Evolutionary conservation across 2,797 vertebrate genomes (phyloP).

Genomic region (Pteropus rufus): DNA sequence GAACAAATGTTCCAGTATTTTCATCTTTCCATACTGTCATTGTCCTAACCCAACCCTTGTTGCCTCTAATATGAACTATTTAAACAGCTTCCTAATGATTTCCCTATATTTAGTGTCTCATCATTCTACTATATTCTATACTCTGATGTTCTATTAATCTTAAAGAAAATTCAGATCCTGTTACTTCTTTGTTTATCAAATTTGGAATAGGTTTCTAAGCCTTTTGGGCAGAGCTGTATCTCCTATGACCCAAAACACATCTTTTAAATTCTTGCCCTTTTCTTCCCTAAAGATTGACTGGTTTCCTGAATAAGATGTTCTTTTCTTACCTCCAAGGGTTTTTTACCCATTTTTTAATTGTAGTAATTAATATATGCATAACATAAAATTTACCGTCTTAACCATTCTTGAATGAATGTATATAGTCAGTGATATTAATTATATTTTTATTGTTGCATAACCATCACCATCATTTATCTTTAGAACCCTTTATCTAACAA

Average conservation of each 20-base stretch:
- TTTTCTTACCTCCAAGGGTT: neutral
- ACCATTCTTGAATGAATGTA: neutral
- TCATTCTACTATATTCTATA: neutral
- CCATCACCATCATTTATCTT: neutral
- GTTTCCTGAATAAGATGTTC: neutral
- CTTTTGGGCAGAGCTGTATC: neutral
- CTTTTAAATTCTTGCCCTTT: neutral
- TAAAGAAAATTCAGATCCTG: neutral
- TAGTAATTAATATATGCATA: neutral
- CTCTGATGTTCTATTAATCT: neutral
- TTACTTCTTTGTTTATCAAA: neutral
- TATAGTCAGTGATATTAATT: neutral
- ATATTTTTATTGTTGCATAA: neutral
- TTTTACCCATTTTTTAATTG: neutral
- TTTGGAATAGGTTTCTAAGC: neutral
- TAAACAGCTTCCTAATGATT: neutral
- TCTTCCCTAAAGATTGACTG: neutral
- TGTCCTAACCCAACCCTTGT: too few species aligned
- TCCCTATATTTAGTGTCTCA: neutral
- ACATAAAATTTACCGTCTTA: neutral
- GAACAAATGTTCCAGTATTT: neutral
- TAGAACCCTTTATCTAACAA: neutral
- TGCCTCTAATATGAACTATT: neutral
- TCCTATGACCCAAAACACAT: neutral
- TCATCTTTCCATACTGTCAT: neutral